Evolutionary conservation across 1,140 invertebrate genomes (phyloP), one percentile per base, ranked within the genome.

Genomic region (Leptonema lineaticorne): DNA sequence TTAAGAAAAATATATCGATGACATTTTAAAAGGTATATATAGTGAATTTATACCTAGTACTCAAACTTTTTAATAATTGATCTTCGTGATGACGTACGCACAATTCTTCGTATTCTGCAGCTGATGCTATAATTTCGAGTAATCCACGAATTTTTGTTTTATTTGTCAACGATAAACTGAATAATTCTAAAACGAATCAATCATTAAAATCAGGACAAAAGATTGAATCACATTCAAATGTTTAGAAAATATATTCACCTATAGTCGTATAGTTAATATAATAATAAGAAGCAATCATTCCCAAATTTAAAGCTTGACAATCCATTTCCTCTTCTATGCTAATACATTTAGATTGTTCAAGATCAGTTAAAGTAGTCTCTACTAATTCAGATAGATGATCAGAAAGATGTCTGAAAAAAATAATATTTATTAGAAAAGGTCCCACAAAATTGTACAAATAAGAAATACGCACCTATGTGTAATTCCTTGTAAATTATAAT

Each of bases 241-340:
- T 33, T 20, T 46, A 9, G 14, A 48, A 65, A 53, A 33, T 18
- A 41, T 28, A 59, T 82, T 81, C 78, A 93, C 91, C 91, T 70
- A 99, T 99, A 0, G 98, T 99, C 0, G 96, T 97, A 75, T 99
- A 99, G 81, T 99, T 98, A 72, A 99, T 99, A 78, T 99, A 99
- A 79, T 99, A 99, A 79, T 99, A 99, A 0, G 97, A 96, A 1
- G 97, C 97, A 80, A 99, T 99, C 96, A 99, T 99, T 69, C 98
- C 98, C 76, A 99, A 83, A 84, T 99, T 99, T 0, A 99, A 83
- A 0, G 97, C 94, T 53, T 93, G 85, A 0, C 94, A 93, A 78
- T 99, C 96, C 88, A 99, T 96, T 69, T 99, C 97, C 74, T 99
- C 96, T 80, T 99, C 96, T 8, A 99, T 90, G 50, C 92, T 92